Percentiles rank a stretch among this genome's conserved stretches.
These are phyloP conservation scores for Eueremaeus valkanovi DNA, from an alignment of 2,888 invertebrate species.

Conservation along the genomic window DNA sequence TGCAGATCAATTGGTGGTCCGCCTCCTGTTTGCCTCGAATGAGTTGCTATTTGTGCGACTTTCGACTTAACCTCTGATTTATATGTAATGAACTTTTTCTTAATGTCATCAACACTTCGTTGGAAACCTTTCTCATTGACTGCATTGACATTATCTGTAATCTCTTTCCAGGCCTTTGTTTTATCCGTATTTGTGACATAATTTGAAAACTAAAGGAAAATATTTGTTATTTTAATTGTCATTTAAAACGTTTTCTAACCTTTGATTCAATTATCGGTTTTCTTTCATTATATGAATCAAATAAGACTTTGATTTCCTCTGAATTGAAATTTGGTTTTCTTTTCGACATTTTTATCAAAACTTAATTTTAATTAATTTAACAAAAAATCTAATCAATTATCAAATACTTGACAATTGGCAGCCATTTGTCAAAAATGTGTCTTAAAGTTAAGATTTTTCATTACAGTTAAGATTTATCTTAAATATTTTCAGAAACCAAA, in stretches of 20 bases:
- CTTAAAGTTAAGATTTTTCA: too few species aligned
- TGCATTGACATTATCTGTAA: not conserved
- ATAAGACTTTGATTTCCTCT: not conserved
- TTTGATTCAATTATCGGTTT: not conserved
- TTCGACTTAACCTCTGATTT: not conserved
- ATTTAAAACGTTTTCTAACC: not conserved
- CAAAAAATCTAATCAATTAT: too few species aligned
- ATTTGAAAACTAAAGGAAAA: not conserved
- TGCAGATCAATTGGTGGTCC: not conserved
- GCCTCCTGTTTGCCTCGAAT: not conserved
- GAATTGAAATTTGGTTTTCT: constrained; percentile 4
- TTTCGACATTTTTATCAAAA: too few species aligned
- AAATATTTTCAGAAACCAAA: too few species aligned
- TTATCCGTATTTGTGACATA: not conserved
- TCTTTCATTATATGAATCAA: not conserved
- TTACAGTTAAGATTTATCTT: too few species aligned
- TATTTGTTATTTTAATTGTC: not conserved
- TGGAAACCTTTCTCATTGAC: not conserved
- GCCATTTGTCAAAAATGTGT: too few species aligned
- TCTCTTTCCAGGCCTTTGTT: not conserved
- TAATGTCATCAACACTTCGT: not conserved
- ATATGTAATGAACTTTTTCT: not conserved
- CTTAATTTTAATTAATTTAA: too few species aligned
- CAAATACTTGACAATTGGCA: too few species aligned
- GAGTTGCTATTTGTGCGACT: not conserved